phyloP scores from a whole-genome alignment of 2,113 vertebrate species.

The Notiomystis cincta region DNA sequence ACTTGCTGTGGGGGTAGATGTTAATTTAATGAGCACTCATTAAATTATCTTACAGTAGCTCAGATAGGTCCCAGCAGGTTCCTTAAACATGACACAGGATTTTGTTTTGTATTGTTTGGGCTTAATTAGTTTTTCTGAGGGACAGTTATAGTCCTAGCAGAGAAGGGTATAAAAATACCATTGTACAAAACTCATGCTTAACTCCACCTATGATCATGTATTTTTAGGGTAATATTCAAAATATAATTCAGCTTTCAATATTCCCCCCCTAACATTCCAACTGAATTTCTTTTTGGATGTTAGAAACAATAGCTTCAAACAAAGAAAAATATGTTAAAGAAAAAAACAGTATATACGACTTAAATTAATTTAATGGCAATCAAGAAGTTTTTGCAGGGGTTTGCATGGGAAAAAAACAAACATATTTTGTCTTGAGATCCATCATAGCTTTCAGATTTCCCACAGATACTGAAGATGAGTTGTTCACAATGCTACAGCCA shows the following conservation, averaged over 20 bases:
- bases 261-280: neutral
- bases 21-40: slow-evolving; percentile 64
- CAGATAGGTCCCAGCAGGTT: slow-evolving; percentile 50
- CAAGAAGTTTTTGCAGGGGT: neutral
- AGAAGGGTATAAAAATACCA: neutral
- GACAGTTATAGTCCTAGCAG: neutral
- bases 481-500: neutral
- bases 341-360: neutral
- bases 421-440: neutral
- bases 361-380: neutral
- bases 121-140: slow-evolving; percentile 54
- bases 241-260: neutral
- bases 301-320: neutral
- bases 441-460: neutral
- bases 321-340: neutral
- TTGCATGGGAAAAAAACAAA: neutral
- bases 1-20: slow-evolving; percentile 50
- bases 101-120: slow-evolving; percentile 38
- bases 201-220: neutral
- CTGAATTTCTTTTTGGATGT: neutral
- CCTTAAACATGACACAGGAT: slow-evolving; percentile 24
- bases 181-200: neutral
- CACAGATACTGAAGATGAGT: neutral
- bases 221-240: neutral
- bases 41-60: slow-evolving; percentile 54